Evolutionary conservation across 2,113 vertebrate species (phyloP).

Genomic region (Diphyllodes magnificus): DNA sequence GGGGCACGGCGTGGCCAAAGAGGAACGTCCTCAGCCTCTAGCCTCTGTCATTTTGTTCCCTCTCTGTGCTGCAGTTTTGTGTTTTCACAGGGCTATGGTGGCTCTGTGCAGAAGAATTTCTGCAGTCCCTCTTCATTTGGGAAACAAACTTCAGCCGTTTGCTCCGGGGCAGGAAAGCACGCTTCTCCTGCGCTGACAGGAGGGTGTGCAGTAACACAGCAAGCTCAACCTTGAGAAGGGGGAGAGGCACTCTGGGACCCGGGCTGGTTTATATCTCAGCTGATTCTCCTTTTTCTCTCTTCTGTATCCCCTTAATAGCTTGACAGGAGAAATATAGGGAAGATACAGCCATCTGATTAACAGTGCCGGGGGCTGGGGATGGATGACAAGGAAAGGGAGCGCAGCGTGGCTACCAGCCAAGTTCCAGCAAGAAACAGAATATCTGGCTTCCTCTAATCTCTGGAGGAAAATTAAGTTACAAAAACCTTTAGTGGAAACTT

Average conservation of each 20-base stretch:
- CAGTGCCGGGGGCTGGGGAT: conserved; percentile 18
- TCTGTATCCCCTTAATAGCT: conserved; percentile 56
- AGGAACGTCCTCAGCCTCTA: accelerated
- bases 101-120: background rate
- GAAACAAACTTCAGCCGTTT: background rate
- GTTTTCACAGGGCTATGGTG: background rate
- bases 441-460: conserved; percentile 70
- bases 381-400: conserved; percentile 47
- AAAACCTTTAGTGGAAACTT: conserved; percentile 68
- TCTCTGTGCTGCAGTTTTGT: background rate
- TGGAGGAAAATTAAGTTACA: conserved; percentile 70
- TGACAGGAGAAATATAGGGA: conserved; percentile 65
- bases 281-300: conserved; percentile 49
- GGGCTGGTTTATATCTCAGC: conserved; percentile 57
- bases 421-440: conserved; percentile 67
- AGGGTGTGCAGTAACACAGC: background rate
- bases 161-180: background rate
- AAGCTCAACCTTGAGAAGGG: conserved; percentile 7
- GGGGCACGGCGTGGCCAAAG: accelerated
- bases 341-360: conserved; percentile 64
- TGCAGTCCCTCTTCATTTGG: background rate
- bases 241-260: conserved; percentile 11
- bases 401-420: conserved; percentile 62
- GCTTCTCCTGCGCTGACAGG: background rate
- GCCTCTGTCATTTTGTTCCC: background rate